Conservation (phyloP, 2,888 invertebrate genomes). For the Amaurobius ferox region DNA sequence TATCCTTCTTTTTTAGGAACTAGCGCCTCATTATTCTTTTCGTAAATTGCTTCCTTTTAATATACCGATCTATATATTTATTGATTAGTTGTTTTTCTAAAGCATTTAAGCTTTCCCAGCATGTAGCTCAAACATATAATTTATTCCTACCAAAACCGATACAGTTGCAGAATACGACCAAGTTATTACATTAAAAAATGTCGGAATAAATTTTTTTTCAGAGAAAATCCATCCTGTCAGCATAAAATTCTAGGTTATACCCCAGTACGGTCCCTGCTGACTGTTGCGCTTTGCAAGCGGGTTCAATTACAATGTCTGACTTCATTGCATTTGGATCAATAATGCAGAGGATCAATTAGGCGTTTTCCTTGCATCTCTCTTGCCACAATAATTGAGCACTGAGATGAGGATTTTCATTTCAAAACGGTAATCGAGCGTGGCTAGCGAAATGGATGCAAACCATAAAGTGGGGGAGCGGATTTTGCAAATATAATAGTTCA, state of each 20-base stretch:
- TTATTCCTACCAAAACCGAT: neutral
- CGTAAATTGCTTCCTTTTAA: no score
- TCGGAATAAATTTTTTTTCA: neutral
- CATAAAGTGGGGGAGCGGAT: neutral
- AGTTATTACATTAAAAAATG: neutral
- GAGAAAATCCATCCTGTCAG: slow-evolving; percentile 1
- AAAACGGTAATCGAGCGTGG: slow-evolving; percentile 13
- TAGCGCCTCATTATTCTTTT: no score
- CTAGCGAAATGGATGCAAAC: neutral
- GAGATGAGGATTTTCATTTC: neutral
- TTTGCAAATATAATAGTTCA: neutral
- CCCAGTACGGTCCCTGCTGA: neutral
- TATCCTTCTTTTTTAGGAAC: no score
- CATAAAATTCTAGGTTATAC: neutral
- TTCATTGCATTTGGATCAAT: slow-evolving; percentile 20
- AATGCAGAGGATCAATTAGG: slow-evolving; percentile 24
- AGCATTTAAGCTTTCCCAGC: no score
- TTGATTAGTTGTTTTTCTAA: no score
- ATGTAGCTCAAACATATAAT: no score
- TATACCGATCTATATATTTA: no score
- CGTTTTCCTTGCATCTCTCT: slow-evolving; percentile 7
- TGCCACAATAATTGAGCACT: slow-evolving; percentile 10
- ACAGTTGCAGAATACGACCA: neutral
- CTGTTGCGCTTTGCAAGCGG: neutral
- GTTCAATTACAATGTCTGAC: slow-evolving; percentile 5